Evolutionary conservation across 2,113 vertebrate species (phyloP).

Genomic region (Tenebrosternarchus preto): DNA sequence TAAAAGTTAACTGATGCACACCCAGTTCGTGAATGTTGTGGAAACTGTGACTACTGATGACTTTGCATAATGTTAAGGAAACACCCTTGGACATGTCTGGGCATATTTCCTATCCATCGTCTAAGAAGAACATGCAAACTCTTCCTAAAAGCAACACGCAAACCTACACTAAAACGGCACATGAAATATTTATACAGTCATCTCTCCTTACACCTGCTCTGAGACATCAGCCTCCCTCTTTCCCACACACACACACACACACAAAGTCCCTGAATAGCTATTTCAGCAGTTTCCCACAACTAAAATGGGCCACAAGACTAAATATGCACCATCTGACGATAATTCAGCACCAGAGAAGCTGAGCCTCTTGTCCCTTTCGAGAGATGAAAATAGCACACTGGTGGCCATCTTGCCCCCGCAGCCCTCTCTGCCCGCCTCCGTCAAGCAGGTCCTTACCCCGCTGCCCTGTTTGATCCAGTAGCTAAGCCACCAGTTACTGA

Average conservation of each 20-base stretch:
- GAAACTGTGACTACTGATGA: neutral
- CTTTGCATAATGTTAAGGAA: neutral
- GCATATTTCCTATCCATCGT: neutral
- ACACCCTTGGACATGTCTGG: neutral
- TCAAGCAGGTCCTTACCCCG: constrained; percentile 77
- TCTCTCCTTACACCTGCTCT: constrained; percentile 33
- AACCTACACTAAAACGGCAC: neutral
- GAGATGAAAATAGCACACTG: neutral
- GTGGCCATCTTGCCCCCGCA: neutral
- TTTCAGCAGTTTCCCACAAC: neutral
- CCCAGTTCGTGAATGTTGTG: neutral
- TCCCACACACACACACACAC: constrained; percentile 1
- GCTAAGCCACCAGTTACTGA: constrained; percentile 94
- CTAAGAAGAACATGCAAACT: neutral
- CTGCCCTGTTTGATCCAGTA: constrained; percentile 97
- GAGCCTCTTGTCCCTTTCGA: neutral
- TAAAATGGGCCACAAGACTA: neutral
- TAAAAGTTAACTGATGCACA: neutral
- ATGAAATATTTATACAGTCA: constrained; percentile 42
- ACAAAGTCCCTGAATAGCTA: neutral
- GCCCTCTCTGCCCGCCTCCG: too few relatives aligned
- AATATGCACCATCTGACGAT: neutral
- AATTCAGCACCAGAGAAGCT: neutral
- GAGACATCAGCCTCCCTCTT: constrained; percentile 28
- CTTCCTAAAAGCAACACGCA: neutral